phyloP scores from a whole-genome alignment of 2,113 vertebrate species.

The Bubalus kerabau region DNA sequence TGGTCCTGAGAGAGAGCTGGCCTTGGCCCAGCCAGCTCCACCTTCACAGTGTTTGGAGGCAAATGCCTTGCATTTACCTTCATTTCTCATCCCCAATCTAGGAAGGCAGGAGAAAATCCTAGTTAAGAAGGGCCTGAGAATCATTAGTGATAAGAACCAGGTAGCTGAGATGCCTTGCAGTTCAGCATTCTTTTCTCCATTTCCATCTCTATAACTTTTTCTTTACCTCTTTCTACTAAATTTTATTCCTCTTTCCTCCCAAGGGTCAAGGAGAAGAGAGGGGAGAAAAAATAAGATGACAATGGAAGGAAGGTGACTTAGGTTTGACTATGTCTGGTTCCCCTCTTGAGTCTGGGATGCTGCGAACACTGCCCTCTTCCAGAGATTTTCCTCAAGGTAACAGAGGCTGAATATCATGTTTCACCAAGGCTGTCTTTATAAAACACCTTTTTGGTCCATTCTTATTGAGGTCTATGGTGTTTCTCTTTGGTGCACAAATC shows the following conservation, averaged over 20 bases:
- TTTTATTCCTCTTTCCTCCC: neutral
- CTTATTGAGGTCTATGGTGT: neutral
- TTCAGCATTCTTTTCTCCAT: neutral
- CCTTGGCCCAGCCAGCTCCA: neutral
- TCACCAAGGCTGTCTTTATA: neutral
- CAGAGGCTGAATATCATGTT: neutral
- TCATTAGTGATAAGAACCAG: neutral
- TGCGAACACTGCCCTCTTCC: neutral
- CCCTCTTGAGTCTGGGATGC: neutral
- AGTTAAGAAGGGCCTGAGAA: neutral
- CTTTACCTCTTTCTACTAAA: neutral
- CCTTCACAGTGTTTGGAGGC: neutral
- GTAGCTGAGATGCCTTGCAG: rapidly evolving
- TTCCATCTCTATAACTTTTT: neutral
- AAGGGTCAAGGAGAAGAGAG: neutral
- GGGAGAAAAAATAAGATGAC: neutral
- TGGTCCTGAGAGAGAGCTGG: neutral
- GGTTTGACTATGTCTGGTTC: neutral
- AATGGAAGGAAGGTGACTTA: too few relatives aligned
- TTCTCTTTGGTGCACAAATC: neutral
- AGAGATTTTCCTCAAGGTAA: neutral
- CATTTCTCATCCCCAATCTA: neutral
- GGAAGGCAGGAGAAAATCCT: neutral
- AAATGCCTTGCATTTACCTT: neutral
- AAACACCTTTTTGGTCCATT: neutral